Evolutionary conservation across 30 jellyfish, hydroid and myxozoan species (phyloP).

Genomic region (Turritopsis dohrnii): DNA sequence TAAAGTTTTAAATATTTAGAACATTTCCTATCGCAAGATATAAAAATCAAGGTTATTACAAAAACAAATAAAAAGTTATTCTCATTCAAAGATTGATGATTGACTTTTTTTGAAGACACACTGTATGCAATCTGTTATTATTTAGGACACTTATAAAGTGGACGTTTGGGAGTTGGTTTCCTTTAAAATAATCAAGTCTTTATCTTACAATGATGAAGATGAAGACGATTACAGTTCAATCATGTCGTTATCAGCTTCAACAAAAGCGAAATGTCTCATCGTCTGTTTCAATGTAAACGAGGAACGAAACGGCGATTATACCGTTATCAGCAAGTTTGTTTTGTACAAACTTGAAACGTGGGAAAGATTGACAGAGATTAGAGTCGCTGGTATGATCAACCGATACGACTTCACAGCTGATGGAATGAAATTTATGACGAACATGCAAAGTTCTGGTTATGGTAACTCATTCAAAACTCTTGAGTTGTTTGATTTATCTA

Average conservation of each 20-base stretch:
- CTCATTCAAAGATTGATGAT: too few species aligned
- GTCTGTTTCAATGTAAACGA: background rate
- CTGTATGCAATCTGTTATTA: too few species aligned
- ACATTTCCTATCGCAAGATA: too few species aligned
- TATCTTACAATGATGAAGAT: background rate
- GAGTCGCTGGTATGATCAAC: background rate
- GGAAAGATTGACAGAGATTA: background rate
- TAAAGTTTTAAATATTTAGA: too few species aligned
- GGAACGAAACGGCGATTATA: background rate
- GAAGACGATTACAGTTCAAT: background rate
- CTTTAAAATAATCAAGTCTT: background rate
- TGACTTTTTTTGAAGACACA: too few species aligned
- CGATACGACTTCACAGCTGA: constrained; percentile 7
- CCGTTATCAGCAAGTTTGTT: background rate
- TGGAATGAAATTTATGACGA: constrained; percentile 7
- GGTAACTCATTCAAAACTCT: constrained; percentile 38
- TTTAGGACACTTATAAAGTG: background rate
- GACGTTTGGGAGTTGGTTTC: background rate
- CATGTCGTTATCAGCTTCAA: background rate
- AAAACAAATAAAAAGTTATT: too few species aligned
- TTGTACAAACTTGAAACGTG: background rate
- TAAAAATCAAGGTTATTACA: too few species aligned
- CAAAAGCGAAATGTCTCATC: background rate
- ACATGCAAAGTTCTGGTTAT: background rate
- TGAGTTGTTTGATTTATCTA: constrained; percentile 49